phyloP scores from a whole-genome alignment of 2,888 invertebrate species.

The Platynereis dumerilii region DNA sequence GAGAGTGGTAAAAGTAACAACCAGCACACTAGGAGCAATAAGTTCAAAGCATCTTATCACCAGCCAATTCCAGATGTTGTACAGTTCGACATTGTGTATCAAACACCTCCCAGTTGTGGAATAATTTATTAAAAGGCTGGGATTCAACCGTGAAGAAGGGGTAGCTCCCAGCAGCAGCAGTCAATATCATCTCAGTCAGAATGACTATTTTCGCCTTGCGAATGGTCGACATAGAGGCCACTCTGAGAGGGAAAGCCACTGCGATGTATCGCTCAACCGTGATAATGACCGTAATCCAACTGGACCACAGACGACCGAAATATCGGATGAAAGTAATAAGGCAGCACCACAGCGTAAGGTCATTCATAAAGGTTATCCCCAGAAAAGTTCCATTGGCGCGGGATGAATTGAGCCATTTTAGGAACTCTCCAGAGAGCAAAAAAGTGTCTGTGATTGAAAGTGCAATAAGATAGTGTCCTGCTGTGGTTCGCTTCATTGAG shows the following conservation, averaged over 20 bases:
- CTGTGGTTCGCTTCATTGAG: slow-evolving; percentile 15
- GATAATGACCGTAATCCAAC: slow-evolving; percentile 23
- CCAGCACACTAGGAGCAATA: slow-evolving; percentile 19
- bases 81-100: background rate
- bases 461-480: slow-evolving; percentile 24
- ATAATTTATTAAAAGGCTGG: background rate
- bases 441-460: slow-evolving; percentile 18
- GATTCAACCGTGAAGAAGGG: slow-evolving; percentile 12
- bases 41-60: slow-evolving; percentile 14
- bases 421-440: slow-evolving; percentile 19
- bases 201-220: slow-evolving; percentile 19
- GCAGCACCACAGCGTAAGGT: slow-evolving; percentile 12
- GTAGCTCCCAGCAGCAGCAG: slow-evolving; percentile 5
- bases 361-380: slow-evolving; percentile 17
- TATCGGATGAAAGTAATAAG: slow-evolving; percentile 16
- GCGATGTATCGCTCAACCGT: slow-evolving; percentile 22
- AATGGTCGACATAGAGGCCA: slow-evolving; percentile 16
- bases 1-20: slow-evolving; percentile 16
- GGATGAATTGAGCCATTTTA: slow-evolving; percentile 14
- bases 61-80: slow-evolving; percentile 13
- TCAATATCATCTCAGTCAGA: slow-evolving; percentile 13
- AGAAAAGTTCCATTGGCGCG: background rate
- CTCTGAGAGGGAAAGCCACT: slow-evolving; percentile 22
- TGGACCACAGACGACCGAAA: slow-evolving; percentile 15
- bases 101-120: background rate